These are phyloP conservation scores for Siniperca obscura DNA, from an alignment of 2,797 vertebrate species.

Conservation along the genomic window DNA sequence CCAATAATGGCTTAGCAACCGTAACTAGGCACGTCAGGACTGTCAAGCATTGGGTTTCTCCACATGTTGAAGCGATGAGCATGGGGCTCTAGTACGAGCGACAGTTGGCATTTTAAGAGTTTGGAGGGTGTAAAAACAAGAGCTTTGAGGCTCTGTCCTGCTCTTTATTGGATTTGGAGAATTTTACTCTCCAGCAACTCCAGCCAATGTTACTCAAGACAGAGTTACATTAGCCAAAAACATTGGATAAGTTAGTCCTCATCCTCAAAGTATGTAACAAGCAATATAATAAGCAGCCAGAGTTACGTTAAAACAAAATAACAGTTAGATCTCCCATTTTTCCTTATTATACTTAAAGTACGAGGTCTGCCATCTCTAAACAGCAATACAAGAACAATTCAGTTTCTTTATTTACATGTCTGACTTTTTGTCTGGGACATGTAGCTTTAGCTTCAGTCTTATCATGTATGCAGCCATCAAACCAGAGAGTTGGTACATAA, in stretches of 20 bases:
- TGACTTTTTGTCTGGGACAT: neutral
- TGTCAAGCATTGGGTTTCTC: constrained; percentile 36
- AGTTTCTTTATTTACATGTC: neutral
- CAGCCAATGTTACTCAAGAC: neutral
- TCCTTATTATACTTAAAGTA: neutral
- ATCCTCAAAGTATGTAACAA: neutral
- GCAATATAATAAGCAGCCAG: neutral
- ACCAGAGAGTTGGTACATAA: neutral
- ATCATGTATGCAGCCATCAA: neutral
- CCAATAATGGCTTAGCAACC: constrained; percentile 26
- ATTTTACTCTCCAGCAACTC: neutral
- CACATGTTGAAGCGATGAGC: neutral
- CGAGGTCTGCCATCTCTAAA: neutral
- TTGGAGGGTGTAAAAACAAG: neutral
- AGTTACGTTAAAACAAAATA: neutral
- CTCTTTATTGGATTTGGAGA: neutral
- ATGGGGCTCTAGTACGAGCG: neutral
- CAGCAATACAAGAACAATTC: neutral
- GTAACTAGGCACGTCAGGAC: neutral
- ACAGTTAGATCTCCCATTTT: neutral
- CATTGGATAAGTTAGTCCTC: neutral
- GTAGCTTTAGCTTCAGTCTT: neutral
- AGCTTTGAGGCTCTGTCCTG: neutral
- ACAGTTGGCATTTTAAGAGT: neutral
- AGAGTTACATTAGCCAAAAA: neutral